A percentile compares a stretch with the other conserved stretches of the same genome.
Conservation (phyloP, 1,140 invertebrate genomes). For the Holcopasites calliopsidis region DNA sequence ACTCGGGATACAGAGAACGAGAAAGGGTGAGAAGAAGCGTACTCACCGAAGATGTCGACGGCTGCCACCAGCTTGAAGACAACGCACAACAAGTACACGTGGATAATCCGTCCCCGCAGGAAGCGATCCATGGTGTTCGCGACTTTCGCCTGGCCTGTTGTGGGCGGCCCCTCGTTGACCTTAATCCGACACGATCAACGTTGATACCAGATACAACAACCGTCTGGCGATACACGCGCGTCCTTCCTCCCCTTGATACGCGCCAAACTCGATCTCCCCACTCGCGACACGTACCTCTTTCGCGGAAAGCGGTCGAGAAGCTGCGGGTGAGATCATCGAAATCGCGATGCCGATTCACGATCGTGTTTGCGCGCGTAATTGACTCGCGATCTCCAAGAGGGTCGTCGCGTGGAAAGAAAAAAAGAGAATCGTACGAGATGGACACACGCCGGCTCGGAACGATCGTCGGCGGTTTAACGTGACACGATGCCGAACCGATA, state of each 20-base stretch:
- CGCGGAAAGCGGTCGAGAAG: background rate
- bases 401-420: background rate
- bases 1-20: background rate
- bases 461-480: slow-evolving; percentile 6
- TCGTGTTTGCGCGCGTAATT: background rate
- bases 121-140: slow-evolving; percentile 71
- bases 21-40: too few relatives aligned
- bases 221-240: background rate
- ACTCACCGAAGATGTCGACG: slow-evolving; percentile 74
- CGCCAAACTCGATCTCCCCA: background rate
- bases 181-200: slow-evolving; percentile 59
- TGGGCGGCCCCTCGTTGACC: slow-evolving; percentile 35
- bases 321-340: slow-evolving; percentile 22
- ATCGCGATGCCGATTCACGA: slow-evolving; percentile 19
- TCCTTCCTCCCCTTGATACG: background rate
- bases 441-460: background rate
- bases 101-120: slow-evolving; percentile 72
- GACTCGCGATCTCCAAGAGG: background rate
- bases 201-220: slow-evolving; percentile 47
- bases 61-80: slow-evolving; percentile 66
- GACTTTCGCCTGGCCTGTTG: slow-evolving; percentile 59
- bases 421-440: background rate
- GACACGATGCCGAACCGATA: slow-evolving; percentile 35
- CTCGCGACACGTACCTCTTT: background rate
- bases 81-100: slow-evolving; percentile 73